These are phyloP conservation scores for Syncerus caffer DNA, from an alignment of 2,797 vertebrate species.

Conservation along the genomic window DNA sequence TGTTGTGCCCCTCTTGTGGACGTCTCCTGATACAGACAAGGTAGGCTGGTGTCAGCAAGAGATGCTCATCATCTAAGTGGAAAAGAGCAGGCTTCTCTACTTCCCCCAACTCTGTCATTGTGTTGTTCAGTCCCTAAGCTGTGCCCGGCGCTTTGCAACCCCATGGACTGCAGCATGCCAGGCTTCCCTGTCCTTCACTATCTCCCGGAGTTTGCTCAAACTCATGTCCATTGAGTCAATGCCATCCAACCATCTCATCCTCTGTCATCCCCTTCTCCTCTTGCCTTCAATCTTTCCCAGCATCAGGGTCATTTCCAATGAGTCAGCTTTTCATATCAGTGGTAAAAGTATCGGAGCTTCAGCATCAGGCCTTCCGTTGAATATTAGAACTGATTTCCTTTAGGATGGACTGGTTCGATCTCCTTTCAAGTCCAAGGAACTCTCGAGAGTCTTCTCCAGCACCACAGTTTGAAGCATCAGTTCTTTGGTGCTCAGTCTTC, in stretches of 20 bases:
- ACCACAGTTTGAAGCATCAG: not conserved
- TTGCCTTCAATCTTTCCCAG: not conserved
- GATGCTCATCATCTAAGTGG: not conserved
- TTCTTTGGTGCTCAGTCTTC: not conserved
- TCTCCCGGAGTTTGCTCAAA: not conserved
- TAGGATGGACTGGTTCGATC: not conserved
- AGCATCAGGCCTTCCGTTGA: not conserved
- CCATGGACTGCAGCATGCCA: not conserved
- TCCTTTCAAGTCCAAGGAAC: not conserved
- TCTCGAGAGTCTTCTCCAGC: not conserved
- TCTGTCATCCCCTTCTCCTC: not conserved
- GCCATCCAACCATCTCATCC: not conserved
- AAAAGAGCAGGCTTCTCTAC: not conserved
- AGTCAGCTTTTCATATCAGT: not conserved
- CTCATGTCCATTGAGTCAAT: not conserved
- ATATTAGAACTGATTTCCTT: not conserved
- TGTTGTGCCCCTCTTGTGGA: not conserved
- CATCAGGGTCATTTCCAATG: not conserved
- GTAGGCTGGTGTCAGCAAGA: not conserved
- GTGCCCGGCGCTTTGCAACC: rapidly evolving
- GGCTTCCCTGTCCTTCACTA: not conserved
- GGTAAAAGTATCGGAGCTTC: not conserved
- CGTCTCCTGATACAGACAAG: not conserved
- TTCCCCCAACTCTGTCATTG: not conserved
- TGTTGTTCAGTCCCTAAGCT: not conserved